Evolutionary conservation across 2,888 invertebrate species (phyloP).

Genomic region (Bruchidius siliquastri): DNA sequence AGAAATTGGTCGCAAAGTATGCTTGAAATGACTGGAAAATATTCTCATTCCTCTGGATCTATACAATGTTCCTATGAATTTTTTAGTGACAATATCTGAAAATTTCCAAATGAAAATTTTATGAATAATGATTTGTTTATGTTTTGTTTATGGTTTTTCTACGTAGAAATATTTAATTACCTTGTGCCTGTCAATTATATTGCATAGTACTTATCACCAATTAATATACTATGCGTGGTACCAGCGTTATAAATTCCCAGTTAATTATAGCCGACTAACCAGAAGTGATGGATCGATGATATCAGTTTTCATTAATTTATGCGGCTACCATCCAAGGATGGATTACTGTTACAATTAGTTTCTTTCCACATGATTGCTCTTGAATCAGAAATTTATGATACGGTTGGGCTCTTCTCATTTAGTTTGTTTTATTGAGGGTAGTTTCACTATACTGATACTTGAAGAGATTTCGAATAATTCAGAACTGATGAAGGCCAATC

Average conservation of each 20-base stretch:
- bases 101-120: too few relatives aligned
- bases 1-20: too few relatives aligned
- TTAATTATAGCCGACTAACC: background rate
- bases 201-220: background rate
- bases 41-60: too few relatives aligned
- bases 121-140: background rate
- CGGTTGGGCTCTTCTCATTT: too few relatives aligned
- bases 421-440: too few relatives aligned
- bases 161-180: background rate
- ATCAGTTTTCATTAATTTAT: background rate
- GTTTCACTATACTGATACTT: too few relatives aligned
- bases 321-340: background rate
- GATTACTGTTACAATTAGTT: background rate
- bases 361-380: background rate
- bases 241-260: background rate
- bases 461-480: too few relatives aligned
- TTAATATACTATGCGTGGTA: background rate
- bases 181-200: background rate
- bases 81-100: too few relatives aligned
- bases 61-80: too few relatives aligned
- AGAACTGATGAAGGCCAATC: too few relatives aligned
- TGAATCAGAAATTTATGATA: background rate
- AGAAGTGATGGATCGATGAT: background rate
- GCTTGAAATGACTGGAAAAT: too few relatives aligned
- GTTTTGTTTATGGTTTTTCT: background rate